Evolutionary conservation across 35 echinoderm and acorn worm genomes (phyloP), one percentile per base, ranked within the genome.

Genomic region (Stichopus chloronotus): DNA sequence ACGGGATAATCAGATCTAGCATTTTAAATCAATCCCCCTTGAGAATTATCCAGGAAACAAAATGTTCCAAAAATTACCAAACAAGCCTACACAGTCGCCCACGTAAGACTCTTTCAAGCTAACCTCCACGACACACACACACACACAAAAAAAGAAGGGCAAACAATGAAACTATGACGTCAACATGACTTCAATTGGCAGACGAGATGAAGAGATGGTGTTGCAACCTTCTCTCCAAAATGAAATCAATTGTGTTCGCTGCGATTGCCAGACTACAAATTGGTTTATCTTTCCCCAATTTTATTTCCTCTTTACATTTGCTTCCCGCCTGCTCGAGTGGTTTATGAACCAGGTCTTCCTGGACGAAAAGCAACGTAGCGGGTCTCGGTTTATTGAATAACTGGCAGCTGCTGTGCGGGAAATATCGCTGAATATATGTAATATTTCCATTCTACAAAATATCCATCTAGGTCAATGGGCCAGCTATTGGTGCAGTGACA

Each of bases 111-210:
- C 17, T 63, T 63, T 63, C 60, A 16, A 63, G 60, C 60, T 16
- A 16, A 12, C 9, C 17, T 63, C 60, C 9, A 9, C 60, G 17
- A 1, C 60, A 16, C 9, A 16, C 9, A 63, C 60, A 9, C 9
- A 72, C 0, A n/a, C n/a, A n/a, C n/a, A n/a, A n/a, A n/a, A n/a
- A n/a, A n/a, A n/a, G n/a, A n/a, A n/a, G n/a, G n/a, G n/a, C 14
- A 82, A 82, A 82, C 79, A 82, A 82, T 82, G 17, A 13, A n/a
- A 12, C 68, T 72, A 19, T 72, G 68, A 72, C 68, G 68, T 72
- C 68, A 72, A 19, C 11, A n/a, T 17, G 16, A 72, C 68, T 13
- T 72, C 68, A 72, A n/a, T 72, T n/a, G 68, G 68, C 68, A 3
- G 16, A 60, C 21, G 6, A 72, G 16, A n/a, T 72, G 68, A 0